Base-by-base conservation (phyloP, 1,140 invertebrate species). In the Semibalanus balanoides region DNA sequence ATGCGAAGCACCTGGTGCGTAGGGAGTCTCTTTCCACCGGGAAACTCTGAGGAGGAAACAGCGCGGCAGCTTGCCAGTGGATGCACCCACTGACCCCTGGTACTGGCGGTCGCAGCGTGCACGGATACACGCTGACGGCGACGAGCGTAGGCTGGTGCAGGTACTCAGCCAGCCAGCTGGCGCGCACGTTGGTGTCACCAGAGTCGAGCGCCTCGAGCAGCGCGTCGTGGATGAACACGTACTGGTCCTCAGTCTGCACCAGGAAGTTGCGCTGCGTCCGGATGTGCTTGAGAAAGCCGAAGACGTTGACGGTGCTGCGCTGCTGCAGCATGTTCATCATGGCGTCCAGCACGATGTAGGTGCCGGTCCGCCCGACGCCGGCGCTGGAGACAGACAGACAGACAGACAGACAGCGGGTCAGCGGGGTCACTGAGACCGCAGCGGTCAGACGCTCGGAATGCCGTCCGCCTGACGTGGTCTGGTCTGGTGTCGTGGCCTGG, bases 41-140 rank as follows among this genome's bases (percentile, higher is more conserved):
- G 17, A 74, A n/a, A n/a, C n/a, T n/a, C n/a, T n/a, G 35, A 17
- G 35, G 35, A 40, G 35, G 17, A 40, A 40, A 40, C 35, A 40
- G 17, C 35, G 17, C 5, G 35, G 35, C 17, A 40, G n/a, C n/a
- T n/a, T 40, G 17, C 17, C 35, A 40, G 35, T n/a, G 35, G 35
- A 40, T 40, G 35, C 17, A 17, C 35, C 5, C 35, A 7, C 17
- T 5, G 35, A 40, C 35, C n/a, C 90, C 87, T 91, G 90, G 82
- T 89, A 93, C 80, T 93, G 91, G 79, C 88, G 86, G 79, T 91
- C 90, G n/a, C 69, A 93, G 83, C 78, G 89, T 85, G 81, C n/a
- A n/a, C n/a, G n/a, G n/a, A n/a, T n/a, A n/a, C n/a, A n/a, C n/a
- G n/a, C n/a, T n/a, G n/a, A n/a, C n/a, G n/a, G n/a, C n/a, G n/a